Base-by-base conservation (phyloP, 1,140 invertebrate genomes). In the Drosophila lacertosa region DNA sequence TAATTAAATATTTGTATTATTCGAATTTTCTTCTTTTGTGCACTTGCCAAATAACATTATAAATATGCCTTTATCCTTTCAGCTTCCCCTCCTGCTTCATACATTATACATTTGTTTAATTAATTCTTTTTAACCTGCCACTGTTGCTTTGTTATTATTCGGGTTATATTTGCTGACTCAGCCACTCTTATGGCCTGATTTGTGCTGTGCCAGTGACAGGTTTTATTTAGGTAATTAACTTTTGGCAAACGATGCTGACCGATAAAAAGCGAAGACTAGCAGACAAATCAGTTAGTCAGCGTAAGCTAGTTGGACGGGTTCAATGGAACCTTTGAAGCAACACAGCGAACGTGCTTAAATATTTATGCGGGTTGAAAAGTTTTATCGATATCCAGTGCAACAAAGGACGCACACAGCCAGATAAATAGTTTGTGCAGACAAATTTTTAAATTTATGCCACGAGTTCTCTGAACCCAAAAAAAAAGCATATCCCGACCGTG, bases 171-270 rank as follows among this genome's bases (percentile, higher is more conserved):
- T 57, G 45, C 35, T 63, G 58, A 39, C 47, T 53, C 37, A 13
- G 48, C 16, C 35, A 35, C 50, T n/a, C n/a, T n/a, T n/a, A n/a
- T n/a, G n/a, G n/a, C n/a, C n/a, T n/a, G 51, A 75, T 79, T 51
- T 35, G 54, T 58, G 55, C 13, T 35, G 11, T 64, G 74, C 69
- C 66, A 77, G 62, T 79, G 80, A 84, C 80, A 84, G 80, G 80
- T 69, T 84, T 84, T 84, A 84, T 84, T 84, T 84, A 86, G 82
- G 81, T 86, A 86, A 86, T 81, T 86, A 74, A 77, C 81, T 88
- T 64, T 44, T 71, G 48, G 71, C 50, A 57, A 63, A 66, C 55
- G 47, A 82, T 84, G 79, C 66, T 83, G 75, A 62, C 74, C 54
- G 55, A 66, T 55, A 57, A 58, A 48, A 57, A 58, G 40, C 22